Evolutionary conservation across 1,140 invertebrate genomes (phyloP).

Genomic region (Theocolax elegans): DNA sequence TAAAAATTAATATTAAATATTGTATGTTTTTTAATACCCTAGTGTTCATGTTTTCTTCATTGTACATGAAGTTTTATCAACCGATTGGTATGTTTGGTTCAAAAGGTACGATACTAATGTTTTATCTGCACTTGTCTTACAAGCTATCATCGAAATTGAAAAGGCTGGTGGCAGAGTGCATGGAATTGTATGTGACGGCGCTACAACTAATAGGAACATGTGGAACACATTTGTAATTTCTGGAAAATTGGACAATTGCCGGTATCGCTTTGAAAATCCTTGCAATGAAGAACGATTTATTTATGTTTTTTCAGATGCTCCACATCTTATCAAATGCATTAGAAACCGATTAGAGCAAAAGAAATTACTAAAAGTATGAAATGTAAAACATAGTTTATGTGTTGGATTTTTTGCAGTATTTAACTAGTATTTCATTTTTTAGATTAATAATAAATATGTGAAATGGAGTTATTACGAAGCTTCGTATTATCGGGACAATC

Average conservation of each 20-base stretch:
- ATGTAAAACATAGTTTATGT: neutral
- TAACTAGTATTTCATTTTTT: neutral
- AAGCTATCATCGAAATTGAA: constrained; percentile 44
- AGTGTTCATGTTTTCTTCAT: constrained; percentile 43
- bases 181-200: constrained; percentile 44
- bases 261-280: constrained; percentile 44
- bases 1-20: too few relatives aligned
- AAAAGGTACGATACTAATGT: constrained; percentile 31
- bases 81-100: constrained; percentile 44
- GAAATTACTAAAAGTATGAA: constrained; percentile 12
- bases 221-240: constrained; percentile 41
- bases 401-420: neutral
- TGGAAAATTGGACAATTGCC: constrained; percentile 27
- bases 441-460: neutral
- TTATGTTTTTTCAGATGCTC: constrained; percentile 46
- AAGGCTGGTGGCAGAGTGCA: constrained; percentile 43
- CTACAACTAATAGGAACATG: constrained; percentile 43
- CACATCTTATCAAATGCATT: constrained; percentile 47
- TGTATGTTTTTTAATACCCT: too few relatives aligned
- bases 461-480: constrained; percentile 25
- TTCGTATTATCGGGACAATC: constrained; percentile 6
- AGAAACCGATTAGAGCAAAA: constrained; percentile 40
- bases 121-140: constrained; percentile 43
- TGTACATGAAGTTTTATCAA: constrained; percentile 38
- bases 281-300: constrained; percentile 33